Evolutionary conservation across 2,888 invertebrate species (phyloP).

Genomic region (Lasioglossum leucozonium): DNA sequence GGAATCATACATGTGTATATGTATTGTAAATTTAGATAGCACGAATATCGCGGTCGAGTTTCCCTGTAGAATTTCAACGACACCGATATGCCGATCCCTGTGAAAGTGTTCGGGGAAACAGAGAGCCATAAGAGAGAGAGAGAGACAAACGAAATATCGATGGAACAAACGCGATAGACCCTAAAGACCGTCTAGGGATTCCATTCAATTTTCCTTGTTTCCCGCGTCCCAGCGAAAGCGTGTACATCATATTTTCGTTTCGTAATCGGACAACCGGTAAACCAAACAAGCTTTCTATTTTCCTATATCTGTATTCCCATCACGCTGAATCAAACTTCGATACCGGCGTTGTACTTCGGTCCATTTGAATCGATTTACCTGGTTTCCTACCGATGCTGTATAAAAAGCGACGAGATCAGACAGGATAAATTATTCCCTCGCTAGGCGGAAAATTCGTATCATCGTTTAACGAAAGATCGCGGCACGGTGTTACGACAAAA

Average conservation of each 20-base stretch:
- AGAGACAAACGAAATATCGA: constrained; percentile 44
- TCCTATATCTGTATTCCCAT: background rate
- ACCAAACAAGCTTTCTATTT: background rate
- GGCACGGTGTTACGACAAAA: background rate
- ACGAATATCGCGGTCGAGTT: background rate
- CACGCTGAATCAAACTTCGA: background rate
- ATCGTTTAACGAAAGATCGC: background rate
- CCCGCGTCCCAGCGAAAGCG: constrained; percentile 12
- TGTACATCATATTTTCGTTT: background rate
- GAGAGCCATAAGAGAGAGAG: constrained; percentile 29
- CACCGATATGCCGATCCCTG: constrained; percentile 17
- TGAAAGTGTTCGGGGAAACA: constrained; percentile 15
- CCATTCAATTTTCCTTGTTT: constrained; percentile 37
- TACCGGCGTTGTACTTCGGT: background rate
- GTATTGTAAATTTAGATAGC: constrained; percentile 21
- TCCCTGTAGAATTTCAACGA: constrained; percentile 30
- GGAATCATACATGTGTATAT: background rate
- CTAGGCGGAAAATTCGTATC: background rate
- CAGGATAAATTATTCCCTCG: background rate
- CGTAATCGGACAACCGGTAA: background rate
- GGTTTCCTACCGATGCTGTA: background rate
- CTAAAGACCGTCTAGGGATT: constrained; percentile 34
- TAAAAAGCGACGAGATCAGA: background rate
- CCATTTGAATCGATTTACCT: too few species aligned
- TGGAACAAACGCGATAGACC: constrained; percentile 42